Percentiles rank a stretch among this genome's conserved stretches.
These are phyloP conservation scores for Lamellibrachia satsuma DNA, from an alignment of 2,888 invertebrate species.

Conservation along the genomic window DNA sequence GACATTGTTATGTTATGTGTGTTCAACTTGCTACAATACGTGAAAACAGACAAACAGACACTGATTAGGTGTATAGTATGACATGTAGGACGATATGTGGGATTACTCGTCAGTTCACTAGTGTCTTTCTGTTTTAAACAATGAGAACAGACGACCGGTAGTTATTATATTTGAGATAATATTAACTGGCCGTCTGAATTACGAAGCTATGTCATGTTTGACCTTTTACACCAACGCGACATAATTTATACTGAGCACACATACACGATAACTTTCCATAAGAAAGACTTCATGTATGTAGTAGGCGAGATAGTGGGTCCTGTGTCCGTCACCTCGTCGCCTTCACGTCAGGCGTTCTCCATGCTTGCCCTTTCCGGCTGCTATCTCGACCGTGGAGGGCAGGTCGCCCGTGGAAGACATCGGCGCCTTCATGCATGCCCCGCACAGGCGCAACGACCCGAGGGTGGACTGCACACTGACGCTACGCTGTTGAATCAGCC, in stretches of 20 bases:
- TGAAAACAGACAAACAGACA: neutral
- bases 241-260: too few relatives aligned
- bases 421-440: neutral
- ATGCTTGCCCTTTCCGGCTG: neutral
- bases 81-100: neutral
- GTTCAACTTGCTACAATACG: neutral
- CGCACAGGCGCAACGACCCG: neutral
- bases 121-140: neutral
- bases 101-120: neutral
- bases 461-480: neutral
- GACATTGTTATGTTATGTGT: neutral
- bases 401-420: neutral
- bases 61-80: neutral
- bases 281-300: too few relatives aligned
- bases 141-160: neutral
- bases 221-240: too few relatives aligned
- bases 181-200: neutral
- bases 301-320: too few relatives aligned
- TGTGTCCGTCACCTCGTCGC: neutral
- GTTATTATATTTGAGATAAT: neutral
- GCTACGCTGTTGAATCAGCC: neutral
- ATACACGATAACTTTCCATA: too few relatives aligned
- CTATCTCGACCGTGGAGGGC: neutral
- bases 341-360: neutral
- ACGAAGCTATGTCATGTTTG: neutral